Base-by-base conservation (phyloP, 2,113 vertebrate species). In the Sapayoa aenigma region DNA sequence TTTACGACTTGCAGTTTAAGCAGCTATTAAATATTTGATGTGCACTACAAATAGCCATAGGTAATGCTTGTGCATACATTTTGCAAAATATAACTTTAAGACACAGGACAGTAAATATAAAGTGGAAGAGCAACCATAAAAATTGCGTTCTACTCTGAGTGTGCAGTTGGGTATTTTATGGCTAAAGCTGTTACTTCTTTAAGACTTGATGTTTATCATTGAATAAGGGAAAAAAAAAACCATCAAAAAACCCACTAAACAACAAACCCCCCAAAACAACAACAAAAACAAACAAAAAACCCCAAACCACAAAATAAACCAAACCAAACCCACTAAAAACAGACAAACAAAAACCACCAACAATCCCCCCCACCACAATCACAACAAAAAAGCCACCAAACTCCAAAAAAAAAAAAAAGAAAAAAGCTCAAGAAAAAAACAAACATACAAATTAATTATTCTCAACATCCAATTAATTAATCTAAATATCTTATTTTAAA, bases 11-110 rank as follows among this genome's bases (percentile, higher is more conserved):
- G 69, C 35, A 84, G 30, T 46, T 95, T 74, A 78, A 89, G 31
- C 56, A 84, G 41, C 65, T 91, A 14, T 87, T 94, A 81, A 74
- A 72, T 93, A 91, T 91, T 91, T 96, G 31, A 92, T 71, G 65
- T 41, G 25, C 63, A 62, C 80, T 55, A 42, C 69, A 93, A 89
- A 89, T 58, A 89, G 59, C 33, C 35, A 59, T 9, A 58, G 55
- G 17, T 73, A 68, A 46, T 87, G 74, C 47, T 87, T 59, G 75
- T 59, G 30, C 69, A 67, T 68, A 55, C 16, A 24, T 67, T 94
- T 84, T 87, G 84, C 30, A 77, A 89, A 81, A 84, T 28, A 66
- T 44, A 56, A 35, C 30, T 91, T 46, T 77, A 87, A 92, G 65
- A 58, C 28, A 62, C 7, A 42, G 50, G 53, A 49, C 5, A 89